These are phyloP conservation scores for Abrostola triplasia DNA, from an alignment of 2,888 invertebrate species.

Conservation along the genomic window DNA sequence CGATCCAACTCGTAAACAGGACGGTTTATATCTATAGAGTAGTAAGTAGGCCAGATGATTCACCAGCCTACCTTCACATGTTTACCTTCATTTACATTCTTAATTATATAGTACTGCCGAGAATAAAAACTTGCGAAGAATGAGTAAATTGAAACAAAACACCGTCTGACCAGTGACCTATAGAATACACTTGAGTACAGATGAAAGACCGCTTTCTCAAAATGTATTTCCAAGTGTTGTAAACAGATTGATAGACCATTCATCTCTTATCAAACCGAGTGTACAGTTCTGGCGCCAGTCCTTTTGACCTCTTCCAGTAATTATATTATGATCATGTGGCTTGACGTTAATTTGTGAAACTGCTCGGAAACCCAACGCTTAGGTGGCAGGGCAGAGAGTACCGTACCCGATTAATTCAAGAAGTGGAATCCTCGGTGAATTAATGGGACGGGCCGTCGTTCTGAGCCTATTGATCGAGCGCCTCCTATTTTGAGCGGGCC, in stretches of 20 bases:
- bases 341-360: constrained; percentile 83
- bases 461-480: constrained; percentile 75
- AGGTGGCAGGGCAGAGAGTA: constrained; percentile 69
- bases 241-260: constrained; percentile 44
- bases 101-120: constrained; percentile 31
- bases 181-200: constrained; percentile 20
- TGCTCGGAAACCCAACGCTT: constrained; percentile 80
- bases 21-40: constrained; percentile 55
- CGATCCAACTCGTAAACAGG: constrained; percentile 68
- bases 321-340: constrained; percentile 74
- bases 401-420: constrained; percentile 82
- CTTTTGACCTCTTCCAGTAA: constrained; percentile 63
- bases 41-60: constrained; percentile 34
- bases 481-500: constrained; percentile 48
- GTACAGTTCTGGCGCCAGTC: constrained; percentile 51
- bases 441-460: constrained; percentile 73
- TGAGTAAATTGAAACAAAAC: constrained; percentile 48
- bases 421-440: constrained; percentile 77
- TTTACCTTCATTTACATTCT: constrained; percentile 41
- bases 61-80: constrained; percentile 23
- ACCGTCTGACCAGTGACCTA: constrained; percentile 19
- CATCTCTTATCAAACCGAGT: constrained; percentile 58
- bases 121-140: constrained; percentile 22
- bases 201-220: constrained; percentile 30
- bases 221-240: constrained; percentile 4